Evolutionary conservation across 2,113 vertebrate species (phyloP).

Genomic region (Patagioenas fasciata): DNA sequence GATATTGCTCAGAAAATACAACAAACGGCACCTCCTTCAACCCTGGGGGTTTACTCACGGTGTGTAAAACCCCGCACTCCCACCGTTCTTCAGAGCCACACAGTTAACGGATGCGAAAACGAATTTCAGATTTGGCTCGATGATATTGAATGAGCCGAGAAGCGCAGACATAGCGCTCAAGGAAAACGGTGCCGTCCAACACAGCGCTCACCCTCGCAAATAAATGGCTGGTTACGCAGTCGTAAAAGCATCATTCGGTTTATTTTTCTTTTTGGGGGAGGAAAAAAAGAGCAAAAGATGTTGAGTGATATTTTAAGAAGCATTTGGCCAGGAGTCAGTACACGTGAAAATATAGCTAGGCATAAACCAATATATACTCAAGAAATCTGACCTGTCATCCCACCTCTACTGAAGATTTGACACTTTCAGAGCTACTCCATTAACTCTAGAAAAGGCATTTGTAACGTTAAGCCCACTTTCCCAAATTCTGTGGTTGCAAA

Average conservation of each 20-base stretch:
- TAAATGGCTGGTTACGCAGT: background rate
- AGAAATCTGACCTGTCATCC: background rate
- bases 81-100: background rate
- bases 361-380: background rate
- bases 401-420: background rate
- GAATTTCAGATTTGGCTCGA: background rate
- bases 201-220: background rate
- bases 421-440: background rate
- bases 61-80: fast-evolving
- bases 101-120: background rate
- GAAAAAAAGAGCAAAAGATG: background rate
- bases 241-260: background rate
- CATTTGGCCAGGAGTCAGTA: background rate
- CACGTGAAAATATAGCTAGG: background rate
- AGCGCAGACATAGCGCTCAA: background rate
- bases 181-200: background rate
- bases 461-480: background rate
- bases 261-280: background rate
- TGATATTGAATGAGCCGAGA: fast-evolving
- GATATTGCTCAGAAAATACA: background rate
- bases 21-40: background rate
- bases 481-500: background rate
- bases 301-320: background rate
- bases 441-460: background rate
- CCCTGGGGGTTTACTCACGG: background rate